These are phyloP conservation scores for Trinorchestia longiramus DNA, from an alignment of 1,140 invertebrate genomes.

Conservation along the genomic window DNA sequence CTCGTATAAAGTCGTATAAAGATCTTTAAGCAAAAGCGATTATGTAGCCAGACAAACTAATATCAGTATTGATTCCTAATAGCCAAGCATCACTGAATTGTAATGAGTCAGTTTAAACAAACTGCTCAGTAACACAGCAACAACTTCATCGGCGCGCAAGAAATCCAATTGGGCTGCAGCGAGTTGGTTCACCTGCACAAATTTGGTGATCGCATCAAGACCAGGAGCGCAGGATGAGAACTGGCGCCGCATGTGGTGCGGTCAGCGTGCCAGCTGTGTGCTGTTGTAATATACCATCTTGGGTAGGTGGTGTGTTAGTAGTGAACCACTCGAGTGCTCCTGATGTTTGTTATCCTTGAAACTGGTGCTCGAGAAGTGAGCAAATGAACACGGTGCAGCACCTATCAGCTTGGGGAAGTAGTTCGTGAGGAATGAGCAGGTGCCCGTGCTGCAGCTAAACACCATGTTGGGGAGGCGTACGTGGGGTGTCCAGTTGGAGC, in stretches of 20 bases:
- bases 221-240: background rate
- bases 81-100: background rate
- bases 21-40: too few species aligned
- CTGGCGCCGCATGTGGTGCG: background rate
- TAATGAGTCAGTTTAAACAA: background rate
- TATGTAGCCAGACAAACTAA: background rate
- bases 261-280: background rate
- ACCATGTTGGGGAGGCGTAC: background rate
- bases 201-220: background rate
- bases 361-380: too few species aligned
- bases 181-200: background rate
- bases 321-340: background rate
- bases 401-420: too few species aligned
- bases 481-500: background rate
- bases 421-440: background rate
- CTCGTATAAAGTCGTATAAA: background rate
- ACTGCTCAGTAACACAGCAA: background rate
- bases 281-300: background rate
- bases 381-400: too few species aligned
- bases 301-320: background rate
- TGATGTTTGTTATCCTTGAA: too few species aligned
- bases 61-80: background rate
- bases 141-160: background rate
- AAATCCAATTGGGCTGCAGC: background rate
- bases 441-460: background rate